Percentiles rank a stretch among this genome's conserved stretches.
phyloP scores from a whole-genome alignment of 2,113 vertebrate genomes.

The Plecturocebus donacophilus region DNA sequence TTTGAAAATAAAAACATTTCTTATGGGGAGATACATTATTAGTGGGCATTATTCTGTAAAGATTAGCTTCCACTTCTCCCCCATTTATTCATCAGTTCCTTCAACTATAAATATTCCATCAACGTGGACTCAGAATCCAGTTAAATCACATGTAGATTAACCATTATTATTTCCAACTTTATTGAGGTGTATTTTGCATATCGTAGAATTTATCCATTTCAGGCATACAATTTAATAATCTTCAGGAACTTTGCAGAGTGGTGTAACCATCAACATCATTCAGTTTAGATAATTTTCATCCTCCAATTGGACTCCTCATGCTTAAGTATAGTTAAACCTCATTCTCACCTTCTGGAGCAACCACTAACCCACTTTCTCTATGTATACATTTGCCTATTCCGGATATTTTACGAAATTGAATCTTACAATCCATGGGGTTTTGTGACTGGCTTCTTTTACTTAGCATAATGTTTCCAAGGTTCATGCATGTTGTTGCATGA shows the following conservation, averaged over 20 bases:
- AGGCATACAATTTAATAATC: neutral
- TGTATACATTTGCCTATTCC: neutral
- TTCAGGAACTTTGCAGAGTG: neutral
- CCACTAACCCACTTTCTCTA: too few species aligned
- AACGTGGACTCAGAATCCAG: neutral
- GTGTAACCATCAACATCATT: neutral
- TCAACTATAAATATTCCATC: neutral
- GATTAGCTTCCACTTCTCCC: neutral
- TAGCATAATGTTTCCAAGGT: neutral
- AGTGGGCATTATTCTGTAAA: neutral
- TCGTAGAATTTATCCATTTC: neutral
- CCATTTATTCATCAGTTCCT: neutral
- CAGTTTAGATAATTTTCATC: neutral
- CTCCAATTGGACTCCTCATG: neutral
- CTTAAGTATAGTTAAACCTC: neutral
- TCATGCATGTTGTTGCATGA: neutral
- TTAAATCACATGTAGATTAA: neutral
- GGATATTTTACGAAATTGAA: neutral
- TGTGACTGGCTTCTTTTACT: neutral
- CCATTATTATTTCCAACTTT: neutral
- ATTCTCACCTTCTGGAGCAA: neutral
- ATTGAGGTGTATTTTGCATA: neutral
- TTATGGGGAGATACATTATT: neutral
- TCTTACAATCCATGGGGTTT: neutral
- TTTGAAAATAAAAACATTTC: neutral